These are phyloP conservation scores for Neelides folsomi DNA, from an alignment of 2,888 invertebrate species.

Conservation along the genomic window DNA sequence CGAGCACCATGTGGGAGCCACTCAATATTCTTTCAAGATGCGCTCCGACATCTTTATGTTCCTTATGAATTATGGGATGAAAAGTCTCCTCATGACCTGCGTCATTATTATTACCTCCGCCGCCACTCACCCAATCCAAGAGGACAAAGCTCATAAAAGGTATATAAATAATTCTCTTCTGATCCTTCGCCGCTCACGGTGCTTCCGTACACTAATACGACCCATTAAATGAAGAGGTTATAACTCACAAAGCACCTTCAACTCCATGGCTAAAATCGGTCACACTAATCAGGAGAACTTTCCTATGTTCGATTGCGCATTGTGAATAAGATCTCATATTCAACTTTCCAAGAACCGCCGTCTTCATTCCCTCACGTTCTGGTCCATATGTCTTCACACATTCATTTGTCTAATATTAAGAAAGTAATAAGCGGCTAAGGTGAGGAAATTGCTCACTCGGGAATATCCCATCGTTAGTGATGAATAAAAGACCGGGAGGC, in stretches of 20 bases:
- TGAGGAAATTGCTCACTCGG: not conserved
- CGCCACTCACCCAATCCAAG: not conserved
- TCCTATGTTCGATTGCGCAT: not conserved
- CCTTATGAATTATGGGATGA: constrained; percentile 10
- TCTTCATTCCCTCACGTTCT: not conserved
- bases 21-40: no score
- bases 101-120: constrained; percentile 8
- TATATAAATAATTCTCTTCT: no score
- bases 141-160: no score
- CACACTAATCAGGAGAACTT: constrained; percentile 11
- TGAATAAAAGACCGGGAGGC: no score
- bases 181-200: no score
- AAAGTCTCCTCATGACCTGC: constrained; percentile 12
- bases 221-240: no score
- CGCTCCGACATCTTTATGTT: no score
- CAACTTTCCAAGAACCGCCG: not conserved
- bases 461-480: no score
- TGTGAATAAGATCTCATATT: not conserved
- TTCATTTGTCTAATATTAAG: not conserved
- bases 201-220: no score
- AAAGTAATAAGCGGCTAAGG: not conserved
- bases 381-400: not conserved
- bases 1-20: no score
- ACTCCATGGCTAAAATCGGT: constrained; percentile 20
- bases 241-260: not conserved